Base-by-base conservation (phyloP, 37 sponge, comb jelly and placozoan species). In the Agelas oroides region DNA sequence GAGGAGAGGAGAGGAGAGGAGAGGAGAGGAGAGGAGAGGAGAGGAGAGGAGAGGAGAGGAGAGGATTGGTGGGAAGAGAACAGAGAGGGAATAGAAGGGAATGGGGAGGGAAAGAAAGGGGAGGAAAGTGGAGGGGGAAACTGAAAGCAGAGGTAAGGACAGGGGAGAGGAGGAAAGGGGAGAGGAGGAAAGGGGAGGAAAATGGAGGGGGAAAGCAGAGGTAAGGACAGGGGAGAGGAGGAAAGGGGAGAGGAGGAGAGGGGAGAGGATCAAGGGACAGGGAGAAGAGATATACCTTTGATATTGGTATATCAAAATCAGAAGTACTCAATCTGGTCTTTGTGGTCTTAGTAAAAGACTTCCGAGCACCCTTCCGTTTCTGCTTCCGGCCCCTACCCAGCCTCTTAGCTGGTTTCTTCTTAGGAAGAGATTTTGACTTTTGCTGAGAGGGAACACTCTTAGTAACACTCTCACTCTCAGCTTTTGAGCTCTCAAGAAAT, bases 281-380 rank as follows among this genome's bases (percentile, higher is more conserved):
- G 8, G 8, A 8, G 46, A 46, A 46, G 3, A 46, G n/a, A n/a
- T n/a, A n/a, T n/a, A n/a, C n/a, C n/a, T n/a, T n/a, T 46, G 46
- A 46, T 46, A 46, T 8, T 46, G 46, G 46, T 46, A 55, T 2
- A 3, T 75, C 76, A 25, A 75, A 56, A 34, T 75, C 76, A n/a
- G 76, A 75, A 19, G 59, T 16, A 24, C 76, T 75, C 59, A 75
- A 33, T 31, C 76, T 27, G 20, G 53, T 52, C 34, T 34, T n/a
- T 30, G 24, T 18, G 1, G 3, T 25, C 59, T 75, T 75, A 55
- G 59, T 59, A 30, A 8, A 12, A 8, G 46, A 46, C 46, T 8
- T 46, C 46, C 8, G 46, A 46, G 46, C 46, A 30, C 33, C 33
- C 8, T 2, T 31, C 33, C 8, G 32, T 34, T 30, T 17, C 21